Evolutionary conservation across 2,113 vertebrate genomes (phyloP), one percentile per base, ranked within the genome.

Genomic region (Antechinus stuartii): DNA sequence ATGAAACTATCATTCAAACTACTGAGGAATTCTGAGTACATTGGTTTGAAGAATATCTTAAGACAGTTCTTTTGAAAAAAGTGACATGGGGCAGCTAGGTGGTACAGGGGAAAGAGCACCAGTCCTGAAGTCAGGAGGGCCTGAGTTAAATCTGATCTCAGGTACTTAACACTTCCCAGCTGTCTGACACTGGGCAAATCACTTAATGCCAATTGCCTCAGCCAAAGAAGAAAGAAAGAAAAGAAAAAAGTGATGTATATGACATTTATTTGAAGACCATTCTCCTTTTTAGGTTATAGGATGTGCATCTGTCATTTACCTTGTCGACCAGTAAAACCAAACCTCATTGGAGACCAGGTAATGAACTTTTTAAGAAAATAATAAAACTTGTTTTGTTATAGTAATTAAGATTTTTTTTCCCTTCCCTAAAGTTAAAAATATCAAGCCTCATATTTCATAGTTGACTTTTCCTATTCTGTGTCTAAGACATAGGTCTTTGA

Each of bases 291-390:
- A 99, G 99, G 99, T 42, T 99, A 99, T 97, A 99, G 98, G 97
- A 99, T 99, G 99, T 99, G 99, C 95, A 99, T 99, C 97, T 99
- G 99, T 96, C 99, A 99, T 97, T 99, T 99, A 97, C 97, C 99
- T 56, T 99, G 99, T 97, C 99, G 97, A 93, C 98, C 99, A 91
- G 98, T 99, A 93, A 99, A 99, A 97, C 99, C 99, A 97, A 98
- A 98, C 93, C 97, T 98, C 3, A 90, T 95, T 55, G 98, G 98
- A 98, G 99, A 99, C 92, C 99, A 99, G 99, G 99, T 99, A 98
- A 98, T 49, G 89, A 26, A 89, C 91, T 95, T 91, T 68, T 56
- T 92, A 94, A 94, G 57, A 57, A 90, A 93, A 90, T 54, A 49
- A 27, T 30, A 90, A 49, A 90, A 49, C 24, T 90, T 5, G 11